A percentile compares a stretch with the other conserved stretches of the same genome.
These are phyloP conservation scores for Plebejus melissa DNA, from an alignment of 2,888 invertebrate species.

Conservation along the genomic window DNA sequence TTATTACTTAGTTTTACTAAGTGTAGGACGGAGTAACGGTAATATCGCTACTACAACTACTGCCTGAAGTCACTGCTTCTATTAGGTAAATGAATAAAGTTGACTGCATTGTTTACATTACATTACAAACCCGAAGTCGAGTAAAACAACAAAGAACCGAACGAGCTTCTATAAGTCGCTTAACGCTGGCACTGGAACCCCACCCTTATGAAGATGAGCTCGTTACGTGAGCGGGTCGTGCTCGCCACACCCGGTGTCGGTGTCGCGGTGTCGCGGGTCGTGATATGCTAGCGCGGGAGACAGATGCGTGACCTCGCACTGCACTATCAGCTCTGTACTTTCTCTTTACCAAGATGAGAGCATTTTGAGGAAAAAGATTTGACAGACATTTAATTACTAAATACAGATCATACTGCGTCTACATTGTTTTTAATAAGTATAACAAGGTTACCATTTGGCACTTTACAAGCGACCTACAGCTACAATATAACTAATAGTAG, in stretches of 20 bases:
- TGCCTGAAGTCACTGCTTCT: not conserved
- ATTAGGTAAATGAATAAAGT: too few relatives aligned
- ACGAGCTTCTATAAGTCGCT: not conserved
- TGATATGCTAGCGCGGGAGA: conserved; percentile 16
- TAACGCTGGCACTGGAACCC: conserved; percentile 30
- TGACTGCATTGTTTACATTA: too few relatives aligned
- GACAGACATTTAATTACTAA: not conserved
- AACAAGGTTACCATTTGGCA: not conserved
- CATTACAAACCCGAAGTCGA: too few relatives aligned
- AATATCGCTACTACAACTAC: not conserved
- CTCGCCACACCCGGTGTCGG: not conserved
- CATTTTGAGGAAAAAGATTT: not conserved
- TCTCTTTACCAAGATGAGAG: not conserved
- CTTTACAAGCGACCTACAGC: not conserved
- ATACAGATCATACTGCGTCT: not conserved
- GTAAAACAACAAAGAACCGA: too few relatives aligned
- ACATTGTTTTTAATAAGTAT: not conserved
- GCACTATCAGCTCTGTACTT: not conserved
- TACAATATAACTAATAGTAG: not conserved
- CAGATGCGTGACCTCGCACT: conserved; percentile 10
- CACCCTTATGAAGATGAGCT: not conserved
- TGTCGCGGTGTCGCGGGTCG: conserved; percentile 8
- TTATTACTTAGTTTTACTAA: not conserved
- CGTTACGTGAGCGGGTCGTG: conserved; percentile 14
- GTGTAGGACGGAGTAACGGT: not conserved